phyloP scores from a whole-genome alignment of 1,140 invertebrate species.

The Cheumatopsyche charites region DNA sequence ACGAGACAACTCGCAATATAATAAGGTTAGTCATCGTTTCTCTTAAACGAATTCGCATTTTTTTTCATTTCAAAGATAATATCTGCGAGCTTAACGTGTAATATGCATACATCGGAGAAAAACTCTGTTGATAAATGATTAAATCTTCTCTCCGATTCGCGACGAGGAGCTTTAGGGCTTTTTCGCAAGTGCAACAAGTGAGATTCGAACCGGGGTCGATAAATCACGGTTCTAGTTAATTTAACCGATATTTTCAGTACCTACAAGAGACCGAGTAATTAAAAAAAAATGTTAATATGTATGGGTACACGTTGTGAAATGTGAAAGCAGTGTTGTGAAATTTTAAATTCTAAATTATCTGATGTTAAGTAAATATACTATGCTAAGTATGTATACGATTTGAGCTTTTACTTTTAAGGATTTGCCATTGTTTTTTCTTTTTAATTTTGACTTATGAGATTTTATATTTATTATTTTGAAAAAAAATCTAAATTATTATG shows the following conservation, averaged over 20 bases:
- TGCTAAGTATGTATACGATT: no score
- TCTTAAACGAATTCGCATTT: neutral
- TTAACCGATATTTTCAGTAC: neutral
- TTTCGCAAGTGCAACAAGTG: conserved; percentile 29
- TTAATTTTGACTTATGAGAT: neutral
- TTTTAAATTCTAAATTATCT: neutral
- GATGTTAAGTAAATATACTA: neutral
- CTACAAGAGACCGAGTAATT: neutral
- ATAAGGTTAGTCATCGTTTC: neutral
- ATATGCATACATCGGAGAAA: neutral
- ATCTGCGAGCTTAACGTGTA: neutral
- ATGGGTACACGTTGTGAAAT: neutral
- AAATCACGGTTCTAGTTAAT: conserved; percentile 32
- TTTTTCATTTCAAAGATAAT: neutral
- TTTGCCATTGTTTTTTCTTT: neutral
- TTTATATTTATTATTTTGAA: neutral
- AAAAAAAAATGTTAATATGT: neutral
- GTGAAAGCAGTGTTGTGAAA: no score
- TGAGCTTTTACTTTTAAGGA: no score
- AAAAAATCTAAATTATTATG: no score
- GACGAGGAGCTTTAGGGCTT: conserved; percentile 24
- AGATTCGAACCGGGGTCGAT: conserved; percentile 36
- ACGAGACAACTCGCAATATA: neutral
- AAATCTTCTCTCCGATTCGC: conserved; percentile 1
- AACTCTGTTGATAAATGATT: conserved; percentile 7